Percentiles rank a stretch among this genome's conserved stretches.
phyloP scores from a whole-genome alignment of 2,797 vertebrate genomes.

The Eulemur albifrons region DNA sequence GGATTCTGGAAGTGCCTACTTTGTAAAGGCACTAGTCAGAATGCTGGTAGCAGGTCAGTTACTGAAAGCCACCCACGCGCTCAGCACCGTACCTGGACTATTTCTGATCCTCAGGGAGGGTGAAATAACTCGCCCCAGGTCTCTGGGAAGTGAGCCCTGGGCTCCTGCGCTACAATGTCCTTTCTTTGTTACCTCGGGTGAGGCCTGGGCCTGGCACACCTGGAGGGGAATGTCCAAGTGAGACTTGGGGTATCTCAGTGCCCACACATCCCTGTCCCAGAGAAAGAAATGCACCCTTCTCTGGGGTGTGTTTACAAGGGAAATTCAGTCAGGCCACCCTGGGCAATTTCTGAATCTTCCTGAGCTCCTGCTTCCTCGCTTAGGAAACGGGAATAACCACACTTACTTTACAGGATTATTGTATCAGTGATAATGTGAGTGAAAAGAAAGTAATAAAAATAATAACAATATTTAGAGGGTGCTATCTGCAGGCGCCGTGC shows the following conservation, averaged over 20 bases:
- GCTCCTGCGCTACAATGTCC: neutral
- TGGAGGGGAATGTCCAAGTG: neutral
- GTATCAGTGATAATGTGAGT: neutral
- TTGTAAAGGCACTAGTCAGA: neutral
- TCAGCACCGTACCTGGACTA: neutral
- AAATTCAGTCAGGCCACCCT: neutral
- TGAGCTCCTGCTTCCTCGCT: neutral
- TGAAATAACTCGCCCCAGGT: neutral
- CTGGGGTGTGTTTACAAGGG: neutral
- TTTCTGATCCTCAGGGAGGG: neutral
- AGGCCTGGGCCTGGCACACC: neutral
- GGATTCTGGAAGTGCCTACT: neutral
- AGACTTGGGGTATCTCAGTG: neutral
- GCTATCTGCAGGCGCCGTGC: neutral
- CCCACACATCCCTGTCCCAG: neutral
- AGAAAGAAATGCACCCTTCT: neutral
- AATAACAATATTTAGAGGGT: neutral
- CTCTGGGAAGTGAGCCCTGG: neutral
- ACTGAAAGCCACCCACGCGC: accelerated
- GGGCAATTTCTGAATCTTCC: neutral
- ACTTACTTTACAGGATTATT: neutral
- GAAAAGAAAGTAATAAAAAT: neutral
- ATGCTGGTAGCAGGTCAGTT: too few relatives aligned
- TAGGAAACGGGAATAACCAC: neutral
- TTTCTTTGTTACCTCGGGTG: neutral